phyloP scores from a whole-genome alignment of 2,113 vertebrate genomes.

The Dasyornis broadbenti region DNA sequence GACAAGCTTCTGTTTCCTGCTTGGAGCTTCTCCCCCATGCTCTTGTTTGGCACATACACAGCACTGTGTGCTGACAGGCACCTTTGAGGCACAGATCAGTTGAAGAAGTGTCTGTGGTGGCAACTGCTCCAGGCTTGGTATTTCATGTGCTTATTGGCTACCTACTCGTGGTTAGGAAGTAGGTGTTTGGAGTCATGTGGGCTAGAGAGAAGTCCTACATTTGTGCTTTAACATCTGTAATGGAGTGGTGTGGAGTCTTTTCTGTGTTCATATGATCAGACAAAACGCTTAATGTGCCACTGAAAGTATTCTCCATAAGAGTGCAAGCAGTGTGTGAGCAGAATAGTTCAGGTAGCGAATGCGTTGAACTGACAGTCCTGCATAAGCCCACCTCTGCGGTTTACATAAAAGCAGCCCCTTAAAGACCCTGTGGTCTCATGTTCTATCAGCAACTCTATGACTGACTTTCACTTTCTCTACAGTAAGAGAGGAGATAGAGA shows the following conservation, averaged over 20 bases:
- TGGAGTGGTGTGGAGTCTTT: background rate
- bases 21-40: background rate
- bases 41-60: background rate
- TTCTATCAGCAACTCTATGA: background rate
- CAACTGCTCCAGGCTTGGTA: background rate
- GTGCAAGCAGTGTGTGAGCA: background rate
- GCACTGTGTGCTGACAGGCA: background rate
- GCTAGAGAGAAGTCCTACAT: background rate
- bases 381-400: background rate
- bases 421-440: background rate
- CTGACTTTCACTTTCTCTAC: constrained; percentile 18
- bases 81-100: background rate
- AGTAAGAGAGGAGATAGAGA: background rate
- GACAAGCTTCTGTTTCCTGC: constrained; percentile 42
- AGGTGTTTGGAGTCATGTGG: background rate
- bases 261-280: background rate
- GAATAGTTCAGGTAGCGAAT: background rate
- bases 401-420: background rate
- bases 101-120: background rate
- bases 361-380: background rate
- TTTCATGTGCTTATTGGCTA: background rate
- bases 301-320: background rate
- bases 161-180: background rate
- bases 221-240: background rate
- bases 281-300: background rate